Conservation (phyloP, 2,797 vertebrate genomes). For the Eulemur coronatus region DNA sequence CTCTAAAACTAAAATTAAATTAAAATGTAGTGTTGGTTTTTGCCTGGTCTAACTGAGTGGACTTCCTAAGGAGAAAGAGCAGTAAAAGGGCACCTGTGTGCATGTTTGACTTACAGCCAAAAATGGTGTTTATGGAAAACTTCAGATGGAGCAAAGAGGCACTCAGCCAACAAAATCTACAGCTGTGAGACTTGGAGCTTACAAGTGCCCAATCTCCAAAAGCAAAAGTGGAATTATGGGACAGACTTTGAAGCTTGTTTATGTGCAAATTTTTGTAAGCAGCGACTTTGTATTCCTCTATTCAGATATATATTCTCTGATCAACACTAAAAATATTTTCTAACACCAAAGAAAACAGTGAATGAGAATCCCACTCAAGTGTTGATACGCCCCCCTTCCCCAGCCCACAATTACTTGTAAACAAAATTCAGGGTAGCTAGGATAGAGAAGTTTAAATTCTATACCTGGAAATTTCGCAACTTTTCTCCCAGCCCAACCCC, state of each 20-base stretch:
- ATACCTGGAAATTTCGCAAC: neutral
- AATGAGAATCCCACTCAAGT: slow-evolving; percentile 36
- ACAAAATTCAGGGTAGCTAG: neutral
- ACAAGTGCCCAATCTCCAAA: slow-evolving; percentile 73
- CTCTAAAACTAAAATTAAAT: slow-evolving; percentile 71
- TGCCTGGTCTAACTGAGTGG: slow-evolving; percentile 82
- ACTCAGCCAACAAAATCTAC: slow-evolving; percentile 83
- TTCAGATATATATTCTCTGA: slow-evolving; percentile 44
- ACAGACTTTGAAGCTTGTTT: slow-evolving; percentile 63
- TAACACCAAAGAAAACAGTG: neutral
- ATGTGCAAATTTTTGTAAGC: slow-evolving; percentile 61
- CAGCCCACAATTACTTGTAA: neutral
- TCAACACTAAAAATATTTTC: slow-evolving; percentile 48
- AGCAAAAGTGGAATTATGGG: slow-evolving; percentile 74
- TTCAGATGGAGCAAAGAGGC: slow-evolving; percentile 81
- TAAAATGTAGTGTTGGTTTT: slow-evolving; percentile 74
- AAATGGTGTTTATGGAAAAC: slow-evolving; percentile 88
- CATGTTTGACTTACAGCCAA: slow-evolving; percentile 86
- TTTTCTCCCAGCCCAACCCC: neutral
- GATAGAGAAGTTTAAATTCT: slow-evolving; percentile 35
- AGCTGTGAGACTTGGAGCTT: slow-evolving; percentile 79
- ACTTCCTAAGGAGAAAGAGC: slow-evolving; percentile 87
- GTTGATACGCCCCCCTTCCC: neutral
- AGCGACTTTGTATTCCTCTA: slow-evolving; percentile 61
- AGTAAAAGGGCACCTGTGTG: slow-evolving; percentile 87